Conservation (phyloP, 37 sponge, comb jelly and placozoan species). For the Beroe forskalii region DNA sequence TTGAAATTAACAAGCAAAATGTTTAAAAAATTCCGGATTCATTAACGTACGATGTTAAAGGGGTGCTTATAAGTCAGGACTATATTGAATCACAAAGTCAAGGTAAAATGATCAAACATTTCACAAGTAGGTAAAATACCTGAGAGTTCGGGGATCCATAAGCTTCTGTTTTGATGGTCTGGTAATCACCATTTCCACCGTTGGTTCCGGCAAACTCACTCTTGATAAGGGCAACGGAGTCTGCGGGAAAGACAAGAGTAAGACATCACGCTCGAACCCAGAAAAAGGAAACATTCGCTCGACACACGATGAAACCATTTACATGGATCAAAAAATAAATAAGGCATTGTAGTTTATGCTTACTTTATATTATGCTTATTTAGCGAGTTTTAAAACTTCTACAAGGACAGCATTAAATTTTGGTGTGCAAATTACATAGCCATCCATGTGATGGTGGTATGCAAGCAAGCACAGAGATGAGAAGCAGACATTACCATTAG, state of each 20-base stretch:
- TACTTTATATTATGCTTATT: conserved; percentile 61
- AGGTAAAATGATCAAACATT: too few relatives aligned
- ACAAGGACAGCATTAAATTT: conserved; percentile 35
- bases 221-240: conserved; percentile 1
- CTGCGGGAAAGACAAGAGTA: neutral
- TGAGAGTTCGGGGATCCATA: conserved; percentile 51
- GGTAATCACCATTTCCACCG: conserved; percentile 7
- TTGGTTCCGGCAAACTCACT: conserved; percentile 18
- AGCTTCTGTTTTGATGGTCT: conserved; percentile 65
- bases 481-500: conserved; percentile 34
- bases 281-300: neutral
- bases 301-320: neutral
- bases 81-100: too few relatives aligned
- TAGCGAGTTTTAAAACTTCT: conserved; percentile 25
- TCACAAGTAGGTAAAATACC: too few relatives aligned
- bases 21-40: too few relatives aligned
- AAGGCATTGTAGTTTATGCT: conserved; percentile 28
- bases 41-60: too few relatives aligned
- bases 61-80: too few relatives aligned
- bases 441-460: conserved; percentile 22
- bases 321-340: neutral
- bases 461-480: conserved; percentile 30
- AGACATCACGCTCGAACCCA: neutral
- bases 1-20: too few relatives aligned
- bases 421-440: conserved; percentile 50